These are phyloP conservation scores for Drosophila mayaguana DNA, from an alignment of 2,888 invertebrate species.

Conservation along the genomic window DNA sequence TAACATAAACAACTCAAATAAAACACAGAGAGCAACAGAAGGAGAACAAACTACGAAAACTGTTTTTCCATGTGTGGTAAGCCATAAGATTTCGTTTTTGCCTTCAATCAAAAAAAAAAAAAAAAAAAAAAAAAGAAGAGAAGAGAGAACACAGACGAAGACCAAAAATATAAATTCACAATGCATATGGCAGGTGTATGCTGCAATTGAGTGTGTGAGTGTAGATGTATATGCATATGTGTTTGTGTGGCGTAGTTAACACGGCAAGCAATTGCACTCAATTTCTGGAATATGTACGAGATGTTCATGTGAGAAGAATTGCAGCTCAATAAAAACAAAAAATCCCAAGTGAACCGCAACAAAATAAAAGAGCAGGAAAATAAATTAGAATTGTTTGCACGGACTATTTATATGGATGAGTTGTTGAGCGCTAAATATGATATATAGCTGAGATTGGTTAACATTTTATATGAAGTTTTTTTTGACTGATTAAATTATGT, in stretches of 20 bases:
- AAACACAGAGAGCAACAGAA: conserved; percentile 2
- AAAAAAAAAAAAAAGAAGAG: conserved; percentile 16
- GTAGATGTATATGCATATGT: neutral
- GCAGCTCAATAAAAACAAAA: conserved; percentile 11
- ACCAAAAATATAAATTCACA: conserved; percentile 63
- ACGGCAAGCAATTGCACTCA: conserved; percentile 64
- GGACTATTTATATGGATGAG: conserved; percentile 23
- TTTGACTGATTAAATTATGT: too few species aligned
- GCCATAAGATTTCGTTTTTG: conserved; percentile 52
- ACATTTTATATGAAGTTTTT: neutral
- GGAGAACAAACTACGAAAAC: conserved; percentile 10
- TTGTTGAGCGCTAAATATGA: conserved; percentile 8
- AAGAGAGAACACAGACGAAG: conserved; percentile 60
- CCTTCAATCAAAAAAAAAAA: conserved; percentile 34
- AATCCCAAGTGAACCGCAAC: conserved; percentile 10
- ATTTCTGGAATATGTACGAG: conserved; percentile 61
- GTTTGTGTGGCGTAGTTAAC: conserved; percentile 45
- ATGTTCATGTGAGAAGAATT: conserved; percentile 27
- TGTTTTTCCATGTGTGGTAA: conserved; percentile 62
- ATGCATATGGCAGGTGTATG: conserved; percentile 57
- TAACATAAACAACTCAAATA: conserved; percentile 68
- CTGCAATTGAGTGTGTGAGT: conserved; percentile 20
- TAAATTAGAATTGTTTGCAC: neutral
- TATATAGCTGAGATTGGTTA: neutral
- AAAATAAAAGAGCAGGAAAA: conserved; percentile 1